Conservation (phyloP, 2,113 vertebrate species). For the Bufo gargarizans region DNA sequence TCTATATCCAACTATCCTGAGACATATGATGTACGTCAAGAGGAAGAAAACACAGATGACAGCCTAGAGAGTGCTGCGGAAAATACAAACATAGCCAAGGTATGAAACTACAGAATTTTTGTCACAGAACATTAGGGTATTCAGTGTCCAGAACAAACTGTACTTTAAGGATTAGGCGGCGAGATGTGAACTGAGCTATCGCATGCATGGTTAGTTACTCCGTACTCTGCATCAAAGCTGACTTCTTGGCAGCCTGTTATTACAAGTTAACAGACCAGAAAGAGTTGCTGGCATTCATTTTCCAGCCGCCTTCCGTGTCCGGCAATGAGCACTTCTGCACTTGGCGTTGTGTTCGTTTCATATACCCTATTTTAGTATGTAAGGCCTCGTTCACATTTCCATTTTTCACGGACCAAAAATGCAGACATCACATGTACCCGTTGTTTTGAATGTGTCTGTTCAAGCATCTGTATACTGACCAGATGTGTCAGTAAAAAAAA, state of each 20-base stretch:
- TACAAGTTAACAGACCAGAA: neutral
- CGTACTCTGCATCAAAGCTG: neutral
- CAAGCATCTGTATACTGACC: too few species aligned
- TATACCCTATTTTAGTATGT: neutral
- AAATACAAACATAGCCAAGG: slow-evolving; percentile 30
- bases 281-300: neutral
- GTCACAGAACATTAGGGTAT: neutral
- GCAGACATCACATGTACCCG: too few species aligned
- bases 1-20: slow-evolving; percentile 25
- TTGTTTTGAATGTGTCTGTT: too few species aligned
- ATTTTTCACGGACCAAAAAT: too few species aligned
- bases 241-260: neutral
- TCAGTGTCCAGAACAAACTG: neutral
- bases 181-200: neutral
- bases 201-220: neutral
- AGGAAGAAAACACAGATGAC: slow-evolving; percentile 42
- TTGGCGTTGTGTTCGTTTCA: neutral
- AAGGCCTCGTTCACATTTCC: too few species aligned
- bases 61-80: slow-evolving; percentile 42
- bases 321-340: neutral
- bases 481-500: too few species aligned
- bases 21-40: slow-evolving; percentile 24
- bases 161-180: neutral
- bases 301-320: neutral
- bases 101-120: slow-evolving; percentile 2